Evolutionary conservation across 2,888 invertebrate species (phyloP).

Genomic region (Autographa gamma): DNA sequence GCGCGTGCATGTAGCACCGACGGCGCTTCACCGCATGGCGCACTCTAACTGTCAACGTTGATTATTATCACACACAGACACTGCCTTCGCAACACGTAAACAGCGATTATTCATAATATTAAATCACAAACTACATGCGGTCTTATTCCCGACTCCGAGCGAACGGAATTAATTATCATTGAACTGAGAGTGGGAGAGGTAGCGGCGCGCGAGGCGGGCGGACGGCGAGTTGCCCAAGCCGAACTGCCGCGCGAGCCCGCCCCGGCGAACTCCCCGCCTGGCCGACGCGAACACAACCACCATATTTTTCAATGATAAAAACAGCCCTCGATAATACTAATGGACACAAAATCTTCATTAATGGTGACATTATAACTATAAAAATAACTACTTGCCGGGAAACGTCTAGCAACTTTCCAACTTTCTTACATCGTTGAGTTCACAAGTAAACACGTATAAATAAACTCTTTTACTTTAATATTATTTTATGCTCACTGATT

Average conservation of each 20-base stretch:
- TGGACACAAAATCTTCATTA: conserved; percentile 48
- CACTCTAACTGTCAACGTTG: conserved; percentile 73
- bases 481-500: conserved; percentile 34
- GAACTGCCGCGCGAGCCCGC: conserved; percentile 82
- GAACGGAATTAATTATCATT: conserved; percentile 64
- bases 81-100: conserved; percentile 57
- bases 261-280: conserved; percentile 80
- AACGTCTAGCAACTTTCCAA: conserved; percentile 21
- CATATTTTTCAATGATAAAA: conserved; percentile 74
- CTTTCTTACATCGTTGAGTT: conserved; percentile 17
- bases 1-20: conserved; percentile 74
- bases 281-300: conserved; percentile 71
- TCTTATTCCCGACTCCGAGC: conserved; percentile 57
- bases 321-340: conserved; percentile 58
- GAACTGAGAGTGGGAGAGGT: conserved; percentile 53
- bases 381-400: conserved; percentile 39
- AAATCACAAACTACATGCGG: conserved; percentile 69
- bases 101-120: conserved; percentile 66
- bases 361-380: conserved; percentile 47
- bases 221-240: conserved; percentile 76
- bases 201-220: conserved; percentile 73
- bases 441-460: conserved; percentile 17
- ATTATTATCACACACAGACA: conserved; percentile 68
- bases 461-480: conserved; percentile 20
- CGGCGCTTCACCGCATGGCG: conserved; percentile 85